Evolutionary conservation across 2,113 vertebrate genomes (phyloP).

Genomic region (Cyprinus carpio): DNA sequence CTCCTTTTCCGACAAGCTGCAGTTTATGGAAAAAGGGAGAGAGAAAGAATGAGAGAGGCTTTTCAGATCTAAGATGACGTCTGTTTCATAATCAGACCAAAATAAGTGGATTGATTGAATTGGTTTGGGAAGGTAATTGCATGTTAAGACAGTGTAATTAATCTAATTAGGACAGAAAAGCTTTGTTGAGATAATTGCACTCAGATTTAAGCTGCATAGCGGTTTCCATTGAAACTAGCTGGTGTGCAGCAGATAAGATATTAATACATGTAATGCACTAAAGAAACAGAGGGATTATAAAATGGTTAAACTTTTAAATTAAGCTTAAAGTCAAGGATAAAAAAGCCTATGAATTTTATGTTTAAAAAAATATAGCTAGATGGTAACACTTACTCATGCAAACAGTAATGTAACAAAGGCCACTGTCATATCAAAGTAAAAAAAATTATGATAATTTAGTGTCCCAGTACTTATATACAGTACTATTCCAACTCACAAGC

Average conservation of each 20-base stretch:
- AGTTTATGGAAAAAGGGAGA: conserved; percentile 44
- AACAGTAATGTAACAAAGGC: not conserved
- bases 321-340: not conserved
- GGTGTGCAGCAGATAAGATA: not conserved
- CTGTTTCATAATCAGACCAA: conserved; percentile 1
- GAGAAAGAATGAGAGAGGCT: not conserved
- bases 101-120: conserved; percentile 25
- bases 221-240: not conserved
- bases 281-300: not conserved
- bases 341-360: not conserved
- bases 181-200: not conserved
- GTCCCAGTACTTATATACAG: not conserved
- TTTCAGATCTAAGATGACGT: conserved; percentile 23
- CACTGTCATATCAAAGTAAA: not conserved
- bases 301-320: not conserved
- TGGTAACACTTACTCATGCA: not conserved
- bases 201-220: not conserved
- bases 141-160: conserved; percentile 9
- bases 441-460: not conserved
- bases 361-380: not conserved
- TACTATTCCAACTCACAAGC: not conserved
- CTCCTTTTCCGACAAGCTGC: conserved; percentile 54
- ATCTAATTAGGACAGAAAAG: not conserved
- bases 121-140: conserved; percentile 26
- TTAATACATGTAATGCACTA: not conserved